A percentile compares a stretch with the other conserved stretches of the same genome.
phyloP scores from a whole-genome alignment of 2,888 invertebrate genomes.

The Linhomoeus sp. region DNA sequence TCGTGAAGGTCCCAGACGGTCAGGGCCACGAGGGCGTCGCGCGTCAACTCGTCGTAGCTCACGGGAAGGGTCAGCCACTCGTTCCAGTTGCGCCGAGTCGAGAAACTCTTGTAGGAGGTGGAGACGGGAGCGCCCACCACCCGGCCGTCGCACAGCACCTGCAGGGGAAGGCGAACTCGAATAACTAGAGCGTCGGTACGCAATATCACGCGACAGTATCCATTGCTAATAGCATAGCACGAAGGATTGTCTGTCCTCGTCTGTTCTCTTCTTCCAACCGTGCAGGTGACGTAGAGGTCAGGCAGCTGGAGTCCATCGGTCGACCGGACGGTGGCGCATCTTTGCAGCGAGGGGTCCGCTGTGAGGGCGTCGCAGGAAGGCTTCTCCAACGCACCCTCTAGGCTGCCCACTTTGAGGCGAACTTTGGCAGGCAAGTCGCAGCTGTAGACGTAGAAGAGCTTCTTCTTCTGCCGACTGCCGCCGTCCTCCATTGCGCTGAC shows the following conservation, averaged over 20 bases:
- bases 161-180: slow-evolving; percentile 13
- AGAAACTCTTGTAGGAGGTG: slow-evolving; percentile 77
- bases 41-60: slow-evolving; percentile 69
- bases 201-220: slow-evolving; percentile 7
- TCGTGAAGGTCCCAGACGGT: slow-evolving; percentile 68
- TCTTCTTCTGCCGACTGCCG: no score
- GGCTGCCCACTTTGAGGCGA: slow-evolving; percentile 76
- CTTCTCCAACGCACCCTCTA: slow-evolving; percentile 68
- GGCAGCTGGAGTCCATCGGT: not conserved
- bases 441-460: slow-evolving; percentile 45
- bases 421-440: slow-evolving; percentile 66
- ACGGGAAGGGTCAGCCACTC: slow-evolving; percentile 84
- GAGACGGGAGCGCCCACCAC: slow-evolving; percentile 64
- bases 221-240: not conserved
- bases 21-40: slow-evolving; percentile 61
- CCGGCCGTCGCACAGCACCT: slow-evolving; percentile 51
- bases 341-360: slow-evolving; percentile 43
- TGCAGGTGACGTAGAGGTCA: slow-evolving; percentile 67
- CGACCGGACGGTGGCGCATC: slow-evolving; percentile 4
- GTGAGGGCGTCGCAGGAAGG: slow-evolving; percentile 70
- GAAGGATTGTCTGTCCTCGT: no score
- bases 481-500: no score
- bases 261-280: slow-evolving; percentile 30
- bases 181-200: no score
- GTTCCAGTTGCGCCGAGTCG: slow-evolving; percentile 80